Conservation (phyloP, 2,888 invertebrate species). For the Penaeus monodon region DNA sequence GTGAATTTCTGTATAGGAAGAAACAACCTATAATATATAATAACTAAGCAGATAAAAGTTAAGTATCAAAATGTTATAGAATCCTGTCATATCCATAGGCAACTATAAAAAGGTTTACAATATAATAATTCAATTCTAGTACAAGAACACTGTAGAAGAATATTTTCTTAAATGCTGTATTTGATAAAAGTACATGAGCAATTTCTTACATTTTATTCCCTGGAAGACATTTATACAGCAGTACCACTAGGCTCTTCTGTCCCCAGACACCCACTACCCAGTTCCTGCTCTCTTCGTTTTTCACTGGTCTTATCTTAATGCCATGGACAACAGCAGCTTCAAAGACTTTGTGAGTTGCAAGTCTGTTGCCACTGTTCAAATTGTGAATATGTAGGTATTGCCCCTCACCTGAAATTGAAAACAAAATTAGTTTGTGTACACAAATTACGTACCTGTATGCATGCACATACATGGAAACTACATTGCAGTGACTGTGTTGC, state of each 20-base stretch:
- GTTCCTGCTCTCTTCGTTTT: background rate
- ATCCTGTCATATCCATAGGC: no score
- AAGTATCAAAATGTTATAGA: background rate
- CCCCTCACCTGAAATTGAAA: conserved; percentile 37
- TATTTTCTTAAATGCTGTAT: background rate
- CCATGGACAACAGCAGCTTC: conserved; percentile 41
- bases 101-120: background rate
- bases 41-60: no score
- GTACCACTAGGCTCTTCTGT: conserved; percentile 37
- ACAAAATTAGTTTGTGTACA: no score
- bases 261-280: conserved; percentile 34
- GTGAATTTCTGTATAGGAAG: conserved; percentile 22
- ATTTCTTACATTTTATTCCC: conserved; percentile 19
- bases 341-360: conserved; percentile 32
- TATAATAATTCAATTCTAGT: background rate
- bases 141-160: background rate
- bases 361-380: conserved; percentile 12
- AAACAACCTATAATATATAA: background rate
- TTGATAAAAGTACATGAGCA: background rate
- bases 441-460: no score
- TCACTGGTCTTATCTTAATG: background rate
- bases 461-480: no score
- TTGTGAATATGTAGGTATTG: conserved; percentile 35
- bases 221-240: background rate
- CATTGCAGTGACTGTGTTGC: no score